Evolutionary conservation across 2,797 vertebrate species (phyloP).

Genomic region (Betta splendens): DNA sequence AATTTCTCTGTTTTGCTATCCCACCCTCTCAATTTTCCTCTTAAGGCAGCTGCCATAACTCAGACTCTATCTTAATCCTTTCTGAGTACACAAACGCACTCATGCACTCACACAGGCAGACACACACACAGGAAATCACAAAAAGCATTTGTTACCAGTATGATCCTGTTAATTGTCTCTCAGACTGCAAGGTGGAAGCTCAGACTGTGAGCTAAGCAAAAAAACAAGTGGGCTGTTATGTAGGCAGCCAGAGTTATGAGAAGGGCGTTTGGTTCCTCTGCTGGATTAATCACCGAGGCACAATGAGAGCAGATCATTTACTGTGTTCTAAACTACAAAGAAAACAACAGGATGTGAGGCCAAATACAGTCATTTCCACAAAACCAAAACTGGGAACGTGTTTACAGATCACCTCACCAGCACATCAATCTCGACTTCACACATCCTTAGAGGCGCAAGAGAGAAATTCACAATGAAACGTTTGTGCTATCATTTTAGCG

Average conservation of each 20-base stretch:
- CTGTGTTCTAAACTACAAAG: neutral
- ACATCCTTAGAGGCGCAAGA: too few relatives aligned
- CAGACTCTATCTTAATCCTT: conserved; percentile 68
- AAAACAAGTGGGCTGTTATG: conserved; percentile 23
- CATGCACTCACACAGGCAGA: neutral
- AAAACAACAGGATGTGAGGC: neutral
- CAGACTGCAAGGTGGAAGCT: conserved; percentile 32
- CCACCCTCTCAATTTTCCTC: conserved; percentile 54
- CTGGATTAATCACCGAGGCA: conserved; percentile 24
- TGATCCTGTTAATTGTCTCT: conserved; percentile 36
- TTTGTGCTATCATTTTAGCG: too few relatives aligned
- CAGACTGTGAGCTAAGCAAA: conserved; percentile 26
- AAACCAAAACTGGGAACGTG: neutral
- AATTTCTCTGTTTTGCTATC: conserved; percentile 43
- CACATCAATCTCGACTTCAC: too few relatives aligned
- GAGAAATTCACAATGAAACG: too few relatives aligned
- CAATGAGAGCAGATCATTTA: conserved; percentile 9
- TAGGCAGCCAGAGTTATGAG: conserved; percentile 35
- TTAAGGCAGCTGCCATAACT: conserved; percentile 66
- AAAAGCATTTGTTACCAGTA: conserved; percentile 31
- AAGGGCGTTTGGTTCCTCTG: conserved; percentile 18
- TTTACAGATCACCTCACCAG: too few relatives aligned
- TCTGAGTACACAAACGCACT: conserved; percentile 46
- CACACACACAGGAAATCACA: conserved; percentile 32
- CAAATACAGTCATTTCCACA: neutral